Conservation (phyloP, 2,888 invertebrate genomes). For the Ditylenchus weischeri region DNA sequence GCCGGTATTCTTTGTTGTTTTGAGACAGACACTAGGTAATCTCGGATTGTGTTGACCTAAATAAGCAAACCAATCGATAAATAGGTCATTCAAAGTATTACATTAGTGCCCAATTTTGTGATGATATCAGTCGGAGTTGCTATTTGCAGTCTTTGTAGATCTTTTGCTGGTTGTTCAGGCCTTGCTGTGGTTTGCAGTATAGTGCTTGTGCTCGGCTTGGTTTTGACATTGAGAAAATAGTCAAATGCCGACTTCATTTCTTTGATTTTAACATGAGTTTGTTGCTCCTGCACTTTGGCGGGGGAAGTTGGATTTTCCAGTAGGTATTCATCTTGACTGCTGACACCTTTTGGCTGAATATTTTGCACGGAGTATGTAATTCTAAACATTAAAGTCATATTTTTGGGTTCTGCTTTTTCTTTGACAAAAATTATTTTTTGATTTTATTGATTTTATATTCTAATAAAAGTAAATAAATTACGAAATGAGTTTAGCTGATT, state of each 20-base stretch:
- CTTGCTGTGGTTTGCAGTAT: too few relatives aligned
- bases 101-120: too few relatives aligned
- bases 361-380: too few relatives aligned
- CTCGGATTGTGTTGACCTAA: slow-evolving; percentile 16
- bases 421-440: too few relatives aligned
- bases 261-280: slow-evolving; percentile 60
- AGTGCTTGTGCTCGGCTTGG: too few relatives aligned
- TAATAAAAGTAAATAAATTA: not conserved
- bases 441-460: too few relatives aligned
- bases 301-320: too few relatives aligned
- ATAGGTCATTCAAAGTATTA: not conserved
- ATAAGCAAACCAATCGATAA: not conserved
- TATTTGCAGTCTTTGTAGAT: too few relatives aligned
- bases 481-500: not conserved
- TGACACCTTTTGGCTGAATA: too few relatives aligned
- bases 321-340: too few relatives aligned
- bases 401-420: not conserved
- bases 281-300: not conserved
- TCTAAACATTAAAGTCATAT: not conserved
- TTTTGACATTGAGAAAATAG: slow-evolving; percentile 68
- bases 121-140: slow-evolving; percentile 59
- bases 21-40: slow-evolving; percentile 9
- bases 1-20: slow-evolving; percentile 11
- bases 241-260: slow-evolving; percentile 58
- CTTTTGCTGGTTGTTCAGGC: too few relatives aligned